Base-by-base conservation (phyloP, 2,888 invertebrate species). In the Drosophila anomalipes region DNA sequence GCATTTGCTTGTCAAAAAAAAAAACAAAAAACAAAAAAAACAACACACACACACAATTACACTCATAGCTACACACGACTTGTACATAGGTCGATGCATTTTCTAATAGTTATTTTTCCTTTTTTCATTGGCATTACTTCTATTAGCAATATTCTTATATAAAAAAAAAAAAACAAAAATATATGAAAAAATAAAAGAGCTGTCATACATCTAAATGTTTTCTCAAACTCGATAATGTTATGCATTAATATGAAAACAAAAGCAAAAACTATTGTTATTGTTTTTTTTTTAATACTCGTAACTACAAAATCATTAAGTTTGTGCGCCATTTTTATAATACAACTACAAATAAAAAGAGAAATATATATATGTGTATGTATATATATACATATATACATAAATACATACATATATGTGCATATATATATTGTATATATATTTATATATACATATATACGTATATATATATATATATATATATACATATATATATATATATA, bases 141-240 rank as follows among this genome's bases (percentile, higher is more conserved):
- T 90, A 86, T 84, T 86, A 89, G 86, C 88, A 82, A 89, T 79
- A 80, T 80, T 83, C 86, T 77, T 60, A 75, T 41, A 53, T 54
- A 75, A 69, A 76, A 70, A 77, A 71, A 52, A 41, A 77, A 73
- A 52, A 41, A 35, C n/a, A 4, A 16, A 22, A 22, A 22, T 22
- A 22, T 3, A 62, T 39, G 59, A 49, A 28, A n/a, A 66, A 73
- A 16, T 56, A 57, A 66, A 58, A 30, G 72, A 72, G 69, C 86
- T 89, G 77, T 86, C 78, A 71, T 82, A 75, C 78, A 89, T 89
- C 78, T 86, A 76, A 84, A 86, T 90, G 86, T 88, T 86, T 83
- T 71, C 65, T 52, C 59, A 59, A 65, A 74, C 63, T 78, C 73
- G 44, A 77, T 70, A 79, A 67, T 73, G 52, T 53, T 67, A 81